Percentiles rank a stretch among this genome's conserved stretches.
Conservation (phyloP, 2,888 invertebrate genomes). For the Oligia latruncula region DNA sequence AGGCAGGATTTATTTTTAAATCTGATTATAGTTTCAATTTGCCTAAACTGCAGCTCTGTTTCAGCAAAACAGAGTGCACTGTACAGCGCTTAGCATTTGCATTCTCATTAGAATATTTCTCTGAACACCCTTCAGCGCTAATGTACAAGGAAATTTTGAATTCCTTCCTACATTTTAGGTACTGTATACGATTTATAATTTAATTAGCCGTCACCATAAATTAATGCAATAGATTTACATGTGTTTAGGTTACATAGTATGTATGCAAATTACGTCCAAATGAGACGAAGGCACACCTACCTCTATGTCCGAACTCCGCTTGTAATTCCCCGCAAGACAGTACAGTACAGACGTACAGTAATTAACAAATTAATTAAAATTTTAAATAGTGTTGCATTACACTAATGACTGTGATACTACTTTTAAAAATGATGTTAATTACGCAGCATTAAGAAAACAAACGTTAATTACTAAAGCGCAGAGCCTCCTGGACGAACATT, state of each 20-base stretch:
- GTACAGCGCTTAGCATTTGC: constrained; percentile 75
- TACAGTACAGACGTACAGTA: background rate
- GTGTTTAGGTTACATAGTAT: constrained; percentile 11
- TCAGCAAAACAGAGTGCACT: constrained; percentile 67
- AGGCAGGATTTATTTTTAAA: constrained; percentile 54
- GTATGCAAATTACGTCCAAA: constrained; percentile 47
- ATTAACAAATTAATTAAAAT: background rate
- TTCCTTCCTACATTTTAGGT: constrained; percentile 20
- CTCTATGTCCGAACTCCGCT: background rate
- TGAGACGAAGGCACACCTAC: constrained; percentile 12
- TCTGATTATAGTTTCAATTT: constrained; percentile 66
- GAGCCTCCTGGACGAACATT: constrained; percentile 33
- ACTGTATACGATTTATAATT: constrained; percentile 32
- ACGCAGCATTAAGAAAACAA: constrained; percentile 46
- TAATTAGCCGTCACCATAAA: constrained; percentile 40
- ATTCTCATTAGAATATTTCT: constrained; percentile 77
- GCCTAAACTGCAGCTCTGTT: constrained; percentile 66
- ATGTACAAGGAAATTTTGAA: constrained; percentile 48
- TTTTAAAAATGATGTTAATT: constrained; percentile 45
- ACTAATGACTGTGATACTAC: constrained; percentile 18
- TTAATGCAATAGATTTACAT: constrained; percentile 17
- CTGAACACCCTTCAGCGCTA: constrained; percentile 66
- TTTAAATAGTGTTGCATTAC: constrained; percentile 22
- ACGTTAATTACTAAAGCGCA: constrained; percentile 38
- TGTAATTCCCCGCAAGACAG: background rate